A percentile compares a stretch with the other conserved stretches of the same genome.
These are phyloP conservation scores for Hemitrygon akajei DNA, from an alignment of 2,797 vertebrate species.

Conservation along the genomic window DNA sequence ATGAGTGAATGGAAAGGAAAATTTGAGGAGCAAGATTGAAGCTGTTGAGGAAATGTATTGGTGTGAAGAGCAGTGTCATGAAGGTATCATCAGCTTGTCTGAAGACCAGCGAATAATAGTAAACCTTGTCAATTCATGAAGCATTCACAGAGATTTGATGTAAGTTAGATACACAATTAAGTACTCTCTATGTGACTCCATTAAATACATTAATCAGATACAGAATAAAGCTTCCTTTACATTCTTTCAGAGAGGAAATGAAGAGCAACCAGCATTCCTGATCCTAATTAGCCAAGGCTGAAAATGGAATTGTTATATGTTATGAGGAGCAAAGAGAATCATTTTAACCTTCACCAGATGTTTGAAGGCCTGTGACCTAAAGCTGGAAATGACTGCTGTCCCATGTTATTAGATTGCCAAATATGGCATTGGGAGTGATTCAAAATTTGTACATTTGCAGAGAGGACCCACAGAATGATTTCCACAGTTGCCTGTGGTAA, in stretches of 20 bases:
- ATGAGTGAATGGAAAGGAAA: too few relatives aligned
- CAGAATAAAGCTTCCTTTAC: background rate
- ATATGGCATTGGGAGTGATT: background rate
- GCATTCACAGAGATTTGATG: background rate
- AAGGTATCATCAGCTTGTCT: too few relatives aligned
- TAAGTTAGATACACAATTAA: background rate
- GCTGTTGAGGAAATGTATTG: too few relatives aligned
- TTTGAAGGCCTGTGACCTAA: background rate
- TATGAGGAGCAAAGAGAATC: background rate
- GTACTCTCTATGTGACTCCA: background rate
- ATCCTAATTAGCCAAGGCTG: background rate
- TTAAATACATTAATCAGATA: background rate
- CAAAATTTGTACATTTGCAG: background rate
- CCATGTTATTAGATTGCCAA: too few relatives aligned
- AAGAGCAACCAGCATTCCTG: background rate
- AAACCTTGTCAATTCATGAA: background rate
- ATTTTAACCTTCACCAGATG: background rate
- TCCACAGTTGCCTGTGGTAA: background rate
- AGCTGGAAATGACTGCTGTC: background rate
- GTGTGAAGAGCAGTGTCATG: too few relatives aligned
- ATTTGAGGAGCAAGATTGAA: too few relatives aligned
- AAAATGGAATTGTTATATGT: background rate
- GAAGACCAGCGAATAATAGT: background rate
- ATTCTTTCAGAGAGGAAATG: background rate
- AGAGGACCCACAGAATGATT: background rate